These are phyloP conservation scores for Diarsia mendica DNA, from an alignment of 2,888 invertebrate genomes.

Conservation along the genomic window DNA sequence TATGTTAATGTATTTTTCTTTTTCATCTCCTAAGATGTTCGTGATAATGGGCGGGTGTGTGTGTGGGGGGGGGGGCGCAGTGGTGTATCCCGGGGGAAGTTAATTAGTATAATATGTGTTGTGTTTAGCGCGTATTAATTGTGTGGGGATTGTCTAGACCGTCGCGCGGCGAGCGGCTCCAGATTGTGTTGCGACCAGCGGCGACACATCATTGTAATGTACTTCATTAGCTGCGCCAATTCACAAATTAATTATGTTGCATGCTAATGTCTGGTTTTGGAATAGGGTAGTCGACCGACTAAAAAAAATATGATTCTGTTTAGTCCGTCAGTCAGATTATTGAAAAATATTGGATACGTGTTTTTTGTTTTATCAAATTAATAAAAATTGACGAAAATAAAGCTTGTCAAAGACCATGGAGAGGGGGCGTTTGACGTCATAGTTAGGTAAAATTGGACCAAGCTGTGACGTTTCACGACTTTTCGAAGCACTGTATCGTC, in stretches of 20 bases:
- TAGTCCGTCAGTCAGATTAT: no score
- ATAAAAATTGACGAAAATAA: no score
- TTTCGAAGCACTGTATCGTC: no score
- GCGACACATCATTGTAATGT: conserved; percentile 23
- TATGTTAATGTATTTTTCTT: conserved; percentile 63
- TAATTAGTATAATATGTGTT: conserved; percentile 58
- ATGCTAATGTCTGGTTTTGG: background rate
- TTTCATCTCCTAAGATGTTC: conserved; percentile 58
- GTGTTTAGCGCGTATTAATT: conserved; percentile 55
- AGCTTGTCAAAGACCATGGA: no score
- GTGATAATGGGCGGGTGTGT: conserved; percentile 44
- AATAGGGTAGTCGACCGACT: no score
- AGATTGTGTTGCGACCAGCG: conserved; percentile 52
- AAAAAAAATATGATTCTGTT: no score
- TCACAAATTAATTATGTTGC: conserved; percentile 4
- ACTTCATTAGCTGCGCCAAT: conserved; percentile 21
- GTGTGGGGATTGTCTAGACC: conserved; percentile 50
- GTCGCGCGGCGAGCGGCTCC: conserved; percentile 13
- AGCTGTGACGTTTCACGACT: no score
- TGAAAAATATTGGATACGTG: no score
- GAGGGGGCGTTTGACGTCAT: no score
- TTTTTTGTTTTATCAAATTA: no score
- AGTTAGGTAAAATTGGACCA: no score
- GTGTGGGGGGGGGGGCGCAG: conserved; percentile 6
- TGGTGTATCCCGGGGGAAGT: conserved; percentile 16